phyloP scores from a whole-genome alignment of 2,888 invertebrate genomes.

The Drosophila paranaensis region DNA sequence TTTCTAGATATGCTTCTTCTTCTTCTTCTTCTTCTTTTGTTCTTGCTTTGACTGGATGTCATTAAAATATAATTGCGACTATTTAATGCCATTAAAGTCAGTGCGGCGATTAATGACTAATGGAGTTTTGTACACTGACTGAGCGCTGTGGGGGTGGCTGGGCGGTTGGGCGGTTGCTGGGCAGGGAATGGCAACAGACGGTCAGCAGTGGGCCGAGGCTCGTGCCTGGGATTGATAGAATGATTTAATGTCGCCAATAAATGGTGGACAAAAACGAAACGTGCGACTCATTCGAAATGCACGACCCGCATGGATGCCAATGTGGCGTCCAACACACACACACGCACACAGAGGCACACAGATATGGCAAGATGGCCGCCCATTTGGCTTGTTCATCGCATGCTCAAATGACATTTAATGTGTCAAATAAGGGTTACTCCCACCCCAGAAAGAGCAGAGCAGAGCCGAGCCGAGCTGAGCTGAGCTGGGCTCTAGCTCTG shows the following conservation, averaged over 20 bases:
- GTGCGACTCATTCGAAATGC: constrained; percentile 75
- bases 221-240: constrained; percentile 83
- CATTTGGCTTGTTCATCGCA: constrained; percentile 70
- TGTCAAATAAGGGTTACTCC: constrained; percentile 82
- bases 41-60: constrained; percentile 26
- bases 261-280: constrained; percentile 66
- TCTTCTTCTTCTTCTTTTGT: neutral
- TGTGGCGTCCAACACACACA: constrained; percentile 18
- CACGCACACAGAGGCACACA: constrained; percentile 13
- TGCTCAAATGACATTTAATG: constrained; percentile 82
- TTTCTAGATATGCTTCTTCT: constrained; percentile 1
- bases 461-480: neutral
- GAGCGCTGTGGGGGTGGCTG: neutral
- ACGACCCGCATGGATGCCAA: constrained; percentile 62
- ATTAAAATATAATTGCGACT: constrained; percentile 81
- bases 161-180: neutral
- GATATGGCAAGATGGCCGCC: constrained; percentile 78
- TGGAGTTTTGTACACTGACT: constrained; percentile 45
- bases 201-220: constrained; percentile 52
- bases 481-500: constrained; percentile 18
- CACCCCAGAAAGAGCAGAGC: constrained; percentile 26
- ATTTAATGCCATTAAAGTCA: constrained; percentile 81
- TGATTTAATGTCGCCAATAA: constrained; percentile 84
- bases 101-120: constrained; percentile 80
- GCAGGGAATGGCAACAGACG: constrained; percentile 27